Conservation (phyloP, 2,888 invertebrate genomes). For the Xestia xanthographa region DNA sequence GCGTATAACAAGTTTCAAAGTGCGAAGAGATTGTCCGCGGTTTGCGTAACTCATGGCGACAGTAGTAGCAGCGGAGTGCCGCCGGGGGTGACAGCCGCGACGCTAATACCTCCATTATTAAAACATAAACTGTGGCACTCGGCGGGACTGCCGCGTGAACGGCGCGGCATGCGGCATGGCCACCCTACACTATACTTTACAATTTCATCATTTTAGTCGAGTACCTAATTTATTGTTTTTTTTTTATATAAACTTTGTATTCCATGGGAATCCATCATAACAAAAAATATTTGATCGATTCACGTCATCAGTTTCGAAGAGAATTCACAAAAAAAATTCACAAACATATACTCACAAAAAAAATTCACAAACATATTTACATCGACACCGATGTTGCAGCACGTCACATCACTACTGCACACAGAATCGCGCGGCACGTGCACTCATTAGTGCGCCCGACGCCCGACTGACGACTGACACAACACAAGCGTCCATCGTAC, state of each 20-base stretch:
- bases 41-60: constrained; percentile 54
- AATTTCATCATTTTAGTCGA: constrained; percentile 3
- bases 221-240: background rate
- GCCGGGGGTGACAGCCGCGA: constrained; percentile 69
- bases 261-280: constrained; percentile 11
- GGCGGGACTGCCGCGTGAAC: constrained; percentile 45
- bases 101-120: constrained; percentile 82
- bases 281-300: background rate
- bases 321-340: constrained; percentile 28
- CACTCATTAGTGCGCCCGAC: constrained; percentile 73
- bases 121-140: constrained; percentile 78
- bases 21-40: constrained; percentile 47
- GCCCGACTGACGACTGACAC: constrained; percentile 78
- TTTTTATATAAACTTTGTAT: constrained; percentile 18
- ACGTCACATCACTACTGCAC: constrained; percentile 79
- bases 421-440: constrained; percentile 60
- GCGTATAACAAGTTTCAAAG: constrained; percentile 21
- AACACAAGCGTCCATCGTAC: constrained; percentile 76
- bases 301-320: background rate
- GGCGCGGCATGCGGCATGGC: background rate
- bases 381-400: constrained; percentile 75
- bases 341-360: constrained; percentile 34
- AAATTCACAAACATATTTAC: constrained; percentile 46
- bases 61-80: constrained; percentile 57
- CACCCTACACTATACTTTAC: constrained; percentile 29